Evolutionary conservation across 1,140 invertebrate genomes (phyloP), one percentile per base, ranked within the genome.

Genomic region (Temnothorax nylanderi): DNA sequence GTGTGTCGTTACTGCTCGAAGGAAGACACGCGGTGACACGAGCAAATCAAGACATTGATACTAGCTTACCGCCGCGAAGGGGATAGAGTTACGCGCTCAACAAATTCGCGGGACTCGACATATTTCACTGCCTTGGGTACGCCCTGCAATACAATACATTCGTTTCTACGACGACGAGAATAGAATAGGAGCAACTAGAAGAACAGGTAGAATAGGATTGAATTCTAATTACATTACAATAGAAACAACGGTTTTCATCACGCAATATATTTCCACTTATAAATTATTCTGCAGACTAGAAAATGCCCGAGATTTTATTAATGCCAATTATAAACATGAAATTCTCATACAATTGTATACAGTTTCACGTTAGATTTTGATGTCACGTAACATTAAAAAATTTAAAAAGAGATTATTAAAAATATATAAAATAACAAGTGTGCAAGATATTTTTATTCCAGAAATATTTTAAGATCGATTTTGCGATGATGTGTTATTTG

Each of bases 41-140:
- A 41, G 18, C 60, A 58, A 84, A 87, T 90, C 89, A 64, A 62
- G 75, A 78, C 86, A 78, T 88, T 51, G 81, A 88, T 77, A 84
- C 49, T 16, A 58, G 65, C n/a, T 75, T 32, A 47, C 67, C 51
- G 7, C 60, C 54, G 7, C 1, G n/a, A 58, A 85, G 34, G 21
- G 21, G n/a, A 85, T 58, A 13, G 54, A 58, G 60, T 49, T 71
- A 26, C 54, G 54, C 7, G 47, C n/a, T 16, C 51, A 54, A 75
- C 37, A 77, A 89, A 82, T 89, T 87, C 67, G 58, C 21, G 18
- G 3, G 21, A 10, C n/a, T 32, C 26, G 21, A 69, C 13, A 18
- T 26, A 56, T 56, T 54, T 71, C 21, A 18, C 10, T 21, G 49
- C 0, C 21, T n/a, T 26, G 18, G 26, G 26, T 47, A 62, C 16